Conservation (phyloP, 1,140 invertebrate species). For the Lethocerus indicus region DNA sequence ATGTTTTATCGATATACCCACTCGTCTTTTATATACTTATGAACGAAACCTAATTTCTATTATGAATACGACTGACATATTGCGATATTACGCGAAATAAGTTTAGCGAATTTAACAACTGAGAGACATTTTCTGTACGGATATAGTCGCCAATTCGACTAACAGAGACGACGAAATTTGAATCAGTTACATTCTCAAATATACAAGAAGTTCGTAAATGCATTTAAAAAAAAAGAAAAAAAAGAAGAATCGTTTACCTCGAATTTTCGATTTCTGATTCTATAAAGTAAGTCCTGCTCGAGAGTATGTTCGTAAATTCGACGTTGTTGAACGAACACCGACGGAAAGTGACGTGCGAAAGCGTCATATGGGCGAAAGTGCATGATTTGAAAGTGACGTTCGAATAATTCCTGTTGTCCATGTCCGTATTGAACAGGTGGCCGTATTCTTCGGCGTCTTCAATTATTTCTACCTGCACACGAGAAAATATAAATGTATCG, state of each 20-base stretch:
- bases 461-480: not conserved
- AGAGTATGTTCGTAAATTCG: constrained; percentile 28
- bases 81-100: too few species aligned
- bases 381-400: constrained; percentile 27
- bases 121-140: too few species aligned
- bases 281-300: constrained; percentile 28
- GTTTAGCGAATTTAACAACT: too few species aligned
- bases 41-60: too few species aligned
- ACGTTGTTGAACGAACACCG: constrained; percentile 28
- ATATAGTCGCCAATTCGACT: too few species aligned
- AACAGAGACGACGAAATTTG: too few species aligned
- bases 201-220: not conserved
- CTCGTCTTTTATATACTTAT: too few species aligned
- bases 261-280: constrained; percentile 29
- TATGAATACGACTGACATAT: too few species aligned
- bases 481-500: too few species aligned
- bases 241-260: constrained; percentile 25
- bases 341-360: constrained; percentile 28
- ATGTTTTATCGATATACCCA: too few species aligned
- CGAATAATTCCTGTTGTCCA: constrained; percentile 26
- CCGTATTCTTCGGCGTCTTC: constrained; percentile 2
- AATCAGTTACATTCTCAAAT: too few species aligned
- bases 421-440: constrained; percentile 22
- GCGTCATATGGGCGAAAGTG: constrained; percentile 28
- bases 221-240: not conserved